These are phyloP conservation scores for Heliangelus exortis DNA, from an alignment of 2,797 vertebrate species.

Conservation along the genomic window DNA sequence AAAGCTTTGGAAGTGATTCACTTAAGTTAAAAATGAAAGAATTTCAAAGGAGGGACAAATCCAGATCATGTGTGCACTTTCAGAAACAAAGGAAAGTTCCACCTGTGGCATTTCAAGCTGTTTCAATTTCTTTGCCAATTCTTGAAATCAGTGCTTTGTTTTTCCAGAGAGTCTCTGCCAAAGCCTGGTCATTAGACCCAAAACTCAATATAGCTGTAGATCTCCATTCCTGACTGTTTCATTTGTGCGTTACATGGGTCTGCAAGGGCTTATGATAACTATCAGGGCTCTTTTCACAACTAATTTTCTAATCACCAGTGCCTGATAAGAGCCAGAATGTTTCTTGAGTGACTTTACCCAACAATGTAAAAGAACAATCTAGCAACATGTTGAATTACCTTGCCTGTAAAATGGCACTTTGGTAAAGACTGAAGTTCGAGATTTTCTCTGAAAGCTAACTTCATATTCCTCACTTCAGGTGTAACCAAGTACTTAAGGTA, in stretches of 20 bases:
- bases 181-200: background rate
- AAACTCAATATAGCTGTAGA: background rate
- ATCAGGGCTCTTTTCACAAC: background rate
- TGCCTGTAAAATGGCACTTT: background rate
- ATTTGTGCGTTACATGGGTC: background rate
- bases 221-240: background rate
- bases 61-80: background rate
- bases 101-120: background rate
- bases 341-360: background rate
- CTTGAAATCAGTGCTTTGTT: background rate
- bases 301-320: background rate
- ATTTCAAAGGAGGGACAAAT: background rate
- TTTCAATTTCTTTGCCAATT: background rate
- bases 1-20: background rate
- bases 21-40: background rate
- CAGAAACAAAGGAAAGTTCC: background rate
- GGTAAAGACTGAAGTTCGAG: background rate
- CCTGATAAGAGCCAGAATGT: background rate
- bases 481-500: background rate
- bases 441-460: background rate
- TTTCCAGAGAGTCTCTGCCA: background rate
- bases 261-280: background rate
- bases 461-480: background rate
- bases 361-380: background rate
- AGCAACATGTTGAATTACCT: background rate